phyloP scores from a whole-genome alignment of 2,113 vertebrate genomes.

The Ivindomyrus marchei region DNA sequence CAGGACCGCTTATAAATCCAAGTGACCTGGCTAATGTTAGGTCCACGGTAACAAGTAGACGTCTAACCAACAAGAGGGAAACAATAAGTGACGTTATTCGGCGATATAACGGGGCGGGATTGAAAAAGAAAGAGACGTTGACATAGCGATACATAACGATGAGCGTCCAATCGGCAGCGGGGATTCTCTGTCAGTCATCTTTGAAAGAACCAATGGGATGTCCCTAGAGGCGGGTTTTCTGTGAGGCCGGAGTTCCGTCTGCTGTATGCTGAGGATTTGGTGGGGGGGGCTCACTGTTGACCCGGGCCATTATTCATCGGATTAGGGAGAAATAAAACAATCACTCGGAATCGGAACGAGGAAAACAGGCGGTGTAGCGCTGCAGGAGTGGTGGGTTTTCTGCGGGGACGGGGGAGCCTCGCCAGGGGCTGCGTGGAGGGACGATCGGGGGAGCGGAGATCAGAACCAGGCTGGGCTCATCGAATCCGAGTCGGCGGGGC shows the following conservation, averaged over 20 bases:
- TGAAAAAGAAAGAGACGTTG: constrained; percentile 24
- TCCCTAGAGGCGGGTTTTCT: constrained; percentile 42
- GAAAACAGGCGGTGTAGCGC: constrained; percentile 22
- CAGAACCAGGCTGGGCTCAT: constrained; percentile 43
- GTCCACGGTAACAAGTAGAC: constrained; percentile 1
- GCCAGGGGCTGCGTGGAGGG: constrained; percentile 47
- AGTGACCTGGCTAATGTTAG: constrained; percentile 36
- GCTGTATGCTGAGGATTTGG: constrained; percentile 43
- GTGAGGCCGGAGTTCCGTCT: constrained; percentile 55
- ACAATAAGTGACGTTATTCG: constrained; percentile 43
- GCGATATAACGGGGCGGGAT: constrained; percentile 28
- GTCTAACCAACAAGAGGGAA: constrained; percentile 38
- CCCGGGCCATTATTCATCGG: constrained; percentile 37
- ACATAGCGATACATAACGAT: constrained; percentile 1
- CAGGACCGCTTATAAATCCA: constrained; percentile 34
- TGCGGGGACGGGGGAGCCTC: constrained; percentile 44
- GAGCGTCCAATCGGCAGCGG: constrained; percentile 38
- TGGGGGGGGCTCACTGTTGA: constrained; percentile 49
- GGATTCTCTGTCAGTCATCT: constrained; percentile 36
- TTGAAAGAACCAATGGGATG: constrained; percentile 22
- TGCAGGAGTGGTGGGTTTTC: constrained; percentile 24
- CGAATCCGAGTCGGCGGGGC: constrained; percentile 44
- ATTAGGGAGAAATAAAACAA: constrained; percentile 26
- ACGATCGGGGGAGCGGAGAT: constrained; percentile 39
- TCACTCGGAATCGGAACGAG: constrained; percentile 24